Conservation (phyloP, 1,140 invertebrate genomes). For the Tetraneura akinire region DNA sequence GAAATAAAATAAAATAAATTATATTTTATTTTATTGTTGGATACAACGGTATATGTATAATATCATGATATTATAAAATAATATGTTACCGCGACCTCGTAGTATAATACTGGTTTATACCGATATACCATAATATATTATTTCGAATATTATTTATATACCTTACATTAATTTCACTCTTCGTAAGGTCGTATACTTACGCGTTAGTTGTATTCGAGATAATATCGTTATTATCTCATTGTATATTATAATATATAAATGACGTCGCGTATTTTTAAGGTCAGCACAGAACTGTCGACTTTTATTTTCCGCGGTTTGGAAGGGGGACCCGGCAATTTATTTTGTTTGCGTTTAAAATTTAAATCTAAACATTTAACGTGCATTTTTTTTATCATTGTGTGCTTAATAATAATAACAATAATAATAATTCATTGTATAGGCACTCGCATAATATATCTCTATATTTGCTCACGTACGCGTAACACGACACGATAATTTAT, state of each 20-base stretch:
- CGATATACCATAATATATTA: no score
- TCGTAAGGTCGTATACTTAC: no score
- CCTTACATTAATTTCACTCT: background rate
- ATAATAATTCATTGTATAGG: no score
- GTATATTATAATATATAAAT: background rate
- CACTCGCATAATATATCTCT: no score
- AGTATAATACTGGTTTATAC: background rate
- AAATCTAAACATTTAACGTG: background rate
- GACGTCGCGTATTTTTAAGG: constrained; percentile 15
- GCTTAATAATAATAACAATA: no score
- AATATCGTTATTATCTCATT: background rate
- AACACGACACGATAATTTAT: no score
- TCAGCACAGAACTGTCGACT: constrained; percentile 7
- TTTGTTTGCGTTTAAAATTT: constrained; percentile 3
- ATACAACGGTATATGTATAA: no score
- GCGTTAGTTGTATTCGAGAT: background rate
- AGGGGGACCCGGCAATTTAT: background rate
- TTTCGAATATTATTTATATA: no score
- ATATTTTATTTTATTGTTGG: no score
- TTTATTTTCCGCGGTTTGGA: background rate
- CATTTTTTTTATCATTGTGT: background rate
- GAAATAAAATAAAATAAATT: no score
- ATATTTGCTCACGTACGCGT: background rate
- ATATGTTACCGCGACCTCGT: no score
- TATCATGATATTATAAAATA: no score